Base-by-base conservation (phyloP, 2,888 invertebrate species). In the Dendrolimus pini region DNA sequence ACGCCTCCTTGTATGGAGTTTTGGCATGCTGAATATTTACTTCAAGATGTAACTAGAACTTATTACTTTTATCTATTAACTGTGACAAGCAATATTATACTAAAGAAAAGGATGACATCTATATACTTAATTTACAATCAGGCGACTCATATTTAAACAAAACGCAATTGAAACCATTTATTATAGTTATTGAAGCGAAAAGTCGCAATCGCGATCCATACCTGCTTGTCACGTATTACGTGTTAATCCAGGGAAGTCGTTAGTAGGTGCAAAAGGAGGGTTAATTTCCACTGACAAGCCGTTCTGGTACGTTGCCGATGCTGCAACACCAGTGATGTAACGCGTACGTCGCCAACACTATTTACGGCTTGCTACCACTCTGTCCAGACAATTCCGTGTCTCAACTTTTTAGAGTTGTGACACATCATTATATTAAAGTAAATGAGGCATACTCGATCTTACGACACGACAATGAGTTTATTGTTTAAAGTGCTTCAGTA, bases 301-400 rank as follows among this genome's bases (percentile, higher is more conserved):
- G 76, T 77, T 75, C 74, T 72, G 77, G 64, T 74, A 69, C 71
- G 68, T 58, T 65, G 72, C 62, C 61, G 66, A 63, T 75, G 74
- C 76, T 75, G 82, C 78, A 77, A 77, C 68, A 58, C 18, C 47
- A 18, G 59, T 83, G 78, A 83, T 62, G 82, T 82, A 83, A 83
- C 65, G 30, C 55, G 41, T 61, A 65, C 30, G 30, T 30, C 30
- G 30, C 30, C 30, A 30, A 30, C 30, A 30, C 30, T 30, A 18
- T 18, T 30, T 30, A 64, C 67, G 53, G 56, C 54, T 55, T 52
- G 54, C 54, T 55, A 56, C 58, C 55, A 54, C 52, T 47, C 12
- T 12, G 47, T 47, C 47, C 47, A 12, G 12, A 47, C 47, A 47
- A 47, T 47, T 47, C 47, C 47, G 47, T 8, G 9, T 47, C 47